These are phyloP conservation scores for Cryptocheilus praepositus DNA, from an alignment of 2,888 invertebrate species.

Conservation along the genomic window DNA sequence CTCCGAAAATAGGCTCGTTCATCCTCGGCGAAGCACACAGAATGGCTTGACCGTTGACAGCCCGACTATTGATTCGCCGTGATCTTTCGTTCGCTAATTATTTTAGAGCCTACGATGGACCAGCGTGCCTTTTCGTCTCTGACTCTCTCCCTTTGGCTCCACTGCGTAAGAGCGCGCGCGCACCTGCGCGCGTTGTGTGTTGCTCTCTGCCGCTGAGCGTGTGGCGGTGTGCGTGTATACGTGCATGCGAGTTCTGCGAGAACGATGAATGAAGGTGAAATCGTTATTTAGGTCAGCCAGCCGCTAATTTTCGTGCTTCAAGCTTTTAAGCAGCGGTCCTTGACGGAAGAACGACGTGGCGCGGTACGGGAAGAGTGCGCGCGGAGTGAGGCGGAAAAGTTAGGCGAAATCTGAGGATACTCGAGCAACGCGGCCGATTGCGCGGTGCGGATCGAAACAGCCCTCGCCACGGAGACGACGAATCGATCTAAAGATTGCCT, in stretches of 20 bases:
- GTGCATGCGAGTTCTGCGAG: constrained; percentile 23
- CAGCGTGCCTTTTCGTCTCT: neutral
- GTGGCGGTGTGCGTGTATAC: constrained; percentile 5
- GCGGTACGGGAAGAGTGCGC: neutral
- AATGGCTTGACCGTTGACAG: too few species aligned
- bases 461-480: too few species aligned
- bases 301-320: constrained; percentile 48
- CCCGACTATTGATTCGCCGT: neutral
- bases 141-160: neutral
- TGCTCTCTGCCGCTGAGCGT: constrained; percentile 18
- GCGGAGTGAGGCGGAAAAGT: constrained; percentile 4
- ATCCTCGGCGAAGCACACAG: too few species aligned
- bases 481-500: too few species aligned
- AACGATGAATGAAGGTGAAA: constrained; percentile 41
- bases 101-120: too few species aligned
- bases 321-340: constrained; percentile 42
- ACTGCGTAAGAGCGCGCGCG: neutral
- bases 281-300: constrained; percentile 47
- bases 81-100: too few species aligned
- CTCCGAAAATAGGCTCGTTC: neutral
- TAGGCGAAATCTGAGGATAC: too few species aligned
- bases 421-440: too few species aligned
- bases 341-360: constrained; percentile 9
- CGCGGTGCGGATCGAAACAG: too few species aligned
- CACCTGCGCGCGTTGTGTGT: neutral